Conservation (phyloP, 2,113 vertebrate species). For the Heloderma charlesbogerti region DNA sequence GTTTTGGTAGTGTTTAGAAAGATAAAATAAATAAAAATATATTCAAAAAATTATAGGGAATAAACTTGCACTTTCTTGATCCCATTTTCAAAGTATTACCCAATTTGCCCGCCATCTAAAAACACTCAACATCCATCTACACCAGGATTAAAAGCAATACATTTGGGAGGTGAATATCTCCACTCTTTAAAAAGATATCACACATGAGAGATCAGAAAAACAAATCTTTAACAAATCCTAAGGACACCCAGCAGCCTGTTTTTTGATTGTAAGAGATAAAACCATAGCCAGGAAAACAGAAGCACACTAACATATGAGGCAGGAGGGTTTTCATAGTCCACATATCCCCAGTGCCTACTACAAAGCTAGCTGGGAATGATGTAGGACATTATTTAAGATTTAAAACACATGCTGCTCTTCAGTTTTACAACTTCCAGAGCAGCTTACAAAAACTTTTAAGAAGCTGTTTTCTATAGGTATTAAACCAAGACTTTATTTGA, state of each 20-base stretch:
- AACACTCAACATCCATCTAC: neutral
- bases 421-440: neutral
- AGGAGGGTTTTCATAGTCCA: neutral
- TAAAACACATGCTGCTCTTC: neutral
- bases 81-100: neutral
- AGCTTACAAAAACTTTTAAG: neutral
- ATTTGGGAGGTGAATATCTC: neutral
- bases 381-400: neutral
- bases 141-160: neutral
- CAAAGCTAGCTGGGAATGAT: neutral
- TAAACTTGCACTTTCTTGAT: neutral
- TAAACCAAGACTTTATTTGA: too few species aligned
- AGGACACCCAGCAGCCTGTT: neutral
- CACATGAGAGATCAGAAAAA: neutral
- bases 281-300: neutral
- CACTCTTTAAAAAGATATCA: neutral
- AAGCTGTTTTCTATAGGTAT: neutral
- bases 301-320: neutral
- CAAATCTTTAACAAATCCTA: neutral
- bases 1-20: too few species aligned
- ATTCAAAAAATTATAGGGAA: neutral
- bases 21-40: too few species aligned
- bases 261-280: neutral
- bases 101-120: neutral
- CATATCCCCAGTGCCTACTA: neutral